phyloP scores from a whole-genome alignment of 2,888 invertebrate genomes.

The Sinodicranocentrus sp. region DNA sequence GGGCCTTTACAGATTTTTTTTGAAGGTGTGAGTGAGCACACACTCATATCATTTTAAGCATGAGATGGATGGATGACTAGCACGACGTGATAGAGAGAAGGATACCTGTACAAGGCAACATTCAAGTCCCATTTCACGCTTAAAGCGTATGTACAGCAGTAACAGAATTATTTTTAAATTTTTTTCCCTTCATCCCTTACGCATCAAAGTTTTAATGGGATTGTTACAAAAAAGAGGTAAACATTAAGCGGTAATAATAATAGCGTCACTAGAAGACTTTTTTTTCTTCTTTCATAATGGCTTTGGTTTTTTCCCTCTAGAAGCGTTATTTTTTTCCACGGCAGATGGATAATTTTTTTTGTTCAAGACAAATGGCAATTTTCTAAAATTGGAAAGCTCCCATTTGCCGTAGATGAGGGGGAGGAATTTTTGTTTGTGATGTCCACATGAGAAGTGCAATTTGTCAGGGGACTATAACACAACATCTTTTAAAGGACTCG shows the following conservation, averaged over 20 bases:
- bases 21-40: neutral
- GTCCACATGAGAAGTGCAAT: no score
- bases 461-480: no score
- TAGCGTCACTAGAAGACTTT: no score
- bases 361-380: conserved; percentile 22
- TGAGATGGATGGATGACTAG: no score
- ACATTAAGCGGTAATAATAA: neutral
- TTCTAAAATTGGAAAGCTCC: conserved; percentile 25
- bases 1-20: neutral
- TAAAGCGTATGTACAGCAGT: neutral
- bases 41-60: neutral
- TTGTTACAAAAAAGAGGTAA: no score
- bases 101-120: conserved; percentile 10
- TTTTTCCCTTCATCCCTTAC: no score
- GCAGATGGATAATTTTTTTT: neutral
- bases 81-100: neutral
- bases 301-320: neutral
- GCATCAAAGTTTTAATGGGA: no score
- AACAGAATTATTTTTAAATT: neutral
- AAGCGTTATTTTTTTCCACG: neutral
- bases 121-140: conserved; percentile 47
- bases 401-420: no score
- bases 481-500: no score
- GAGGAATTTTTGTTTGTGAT: no score
- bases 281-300: no score